A percentile compares a stretch with the other conserved stretches of the same genome.
These are phyloP conservation scores for Lepidochitona cinerea DNA, from an alignment of 2,888 invertebrate genomes.

Conservation along the genomic window DNA sequence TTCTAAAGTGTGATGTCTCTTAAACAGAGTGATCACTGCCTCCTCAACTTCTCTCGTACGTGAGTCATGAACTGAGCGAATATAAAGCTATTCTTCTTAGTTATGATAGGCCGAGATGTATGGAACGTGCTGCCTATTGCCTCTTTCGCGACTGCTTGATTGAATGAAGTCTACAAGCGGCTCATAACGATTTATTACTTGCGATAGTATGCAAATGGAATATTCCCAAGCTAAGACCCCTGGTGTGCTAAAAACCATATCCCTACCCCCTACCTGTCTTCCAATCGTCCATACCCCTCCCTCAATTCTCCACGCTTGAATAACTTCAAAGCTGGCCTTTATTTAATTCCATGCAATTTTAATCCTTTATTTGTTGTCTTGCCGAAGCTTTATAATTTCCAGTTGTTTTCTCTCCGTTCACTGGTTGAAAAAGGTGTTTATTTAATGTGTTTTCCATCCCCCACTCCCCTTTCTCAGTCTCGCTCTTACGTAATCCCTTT, in stretches of 20 bases:
- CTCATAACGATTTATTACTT: not conserved
- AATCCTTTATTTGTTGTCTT: not conserved
- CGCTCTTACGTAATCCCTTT: not conserved
- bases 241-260: no score
- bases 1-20: no score
- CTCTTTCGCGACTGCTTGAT: not conserved
- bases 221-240: no score
- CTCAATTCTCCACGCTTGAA: not conserved
- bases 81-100: not conserved
- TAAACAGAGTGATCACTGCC: no score
- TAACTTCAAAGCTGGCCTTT: no score
- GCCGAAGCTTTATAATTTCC: not conserved
- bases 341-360: not conserved
- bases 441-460: not conserved
- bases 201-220: not conserved
- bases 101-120: not conserved
- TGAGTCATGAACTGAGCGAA: no score
- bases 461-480: slow-evolving; percentile 1
- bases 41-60: no score
- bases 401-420: not conserved
- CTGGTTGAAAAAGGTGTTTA: not conserved
- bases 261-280: not conserved
- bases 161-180: not conserved
- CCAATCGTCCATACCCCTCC: not conserved
- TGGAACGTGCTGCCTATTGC: not conserved